Evolutionary conservation across 2,797 vertebrate genomes (phyloP), one percentile per base, ranked within the genome.

Genomic region (Premnoplex brunnescens): DNA sequence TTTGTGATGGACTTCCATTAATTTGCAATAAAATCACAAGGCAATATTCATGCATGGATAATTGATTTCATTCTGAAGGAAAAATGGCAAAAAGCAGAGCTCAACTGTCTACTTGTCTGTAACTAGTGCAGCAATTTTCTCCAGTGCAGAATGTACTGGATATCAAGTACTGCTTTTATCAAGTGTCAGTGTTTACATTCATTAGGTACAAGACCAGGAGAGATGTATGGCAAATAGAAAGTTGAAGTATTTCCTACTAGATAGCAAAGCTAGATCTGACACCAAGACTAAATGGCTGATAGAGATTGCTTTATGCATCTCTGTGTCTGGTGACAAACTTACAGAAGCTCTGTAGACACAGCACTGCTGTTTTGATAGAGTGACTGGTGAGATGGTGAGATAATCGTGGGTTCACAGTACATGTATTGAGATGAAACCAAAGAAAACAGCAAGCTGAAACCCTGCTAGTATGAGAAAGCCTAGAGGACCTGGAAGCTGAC

Each of bases 11-110:
- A 71, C 63, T 83, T 90, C 44, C 51, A 84, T 88, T 88, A 91
- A 74, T 86, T 93, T 72, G 14, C 67, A 91, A 54, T 88, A 86
- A 89, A 91, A 89, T 86, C 81, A 63, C 21, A 69, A 62, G 68
- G 26, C 64, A 72, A 72, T 71, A 62, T 62, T 84, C 18, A 46
- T 63, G 51, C 28, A 21, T 32, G 56, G 82, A 39, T 72, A 89
- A 75, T 15, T 41, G 34, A 83, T 81, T 86, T 84, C 23, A 87
- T 58, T 94, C 39, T 72, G 19, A 80, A 80, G 23, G 10, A 63
- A 88, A 87, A 92, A 55, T 19, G 14, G 6, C 41, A 83, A 89
- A 87, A 93, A 77, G 10, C 46, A 77, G 34, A 82, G 32, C 32
- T 85, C 24, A 71, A 26, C 80, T 48, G 0, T 43, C 56, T 59